Conservation (phyloP, 2,888 invertebrate genomes). For the Yponomeuta cagnagella region DNA sequence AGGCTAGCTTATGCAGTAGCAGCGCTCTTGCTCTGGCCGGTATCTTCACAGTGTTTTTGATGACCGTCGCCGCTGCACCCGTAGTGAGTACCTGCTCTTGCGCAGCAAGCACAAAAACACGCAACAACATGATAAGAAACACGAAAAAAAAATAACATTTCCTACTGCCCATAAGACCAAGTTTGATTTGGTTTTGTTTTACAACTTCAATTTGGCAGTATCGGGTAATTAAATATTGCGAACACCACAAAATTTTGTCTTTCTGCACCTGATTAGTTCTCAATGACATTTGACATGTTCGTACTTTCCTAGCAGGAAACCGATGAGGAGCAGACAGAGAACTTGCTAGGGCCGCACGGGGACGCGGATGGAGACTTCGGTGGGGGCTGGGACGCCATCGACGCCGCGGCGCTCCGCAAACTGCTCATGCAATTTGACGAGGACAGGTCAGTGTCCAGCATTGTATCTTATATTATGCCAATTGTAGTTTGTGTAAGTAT, state of each 20-base stretch:
- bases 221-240: too few relatives aligned
- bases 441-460: conserved; percentile 44
- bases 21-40: conserved; percentile 40
- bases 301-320: conserved; percentile 38
- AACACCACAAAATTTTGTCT: too few relatives aligned
- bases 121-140: background rate
- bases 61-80: conserved; percentile 46
- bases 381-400: conserved; percentile 54
- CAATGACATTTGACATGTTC: background rate
- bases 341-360: conserved; percentile 42
- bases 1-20: conserved; percentile 34
- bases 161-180: too few relatives aligned
- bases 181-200: too few relatives aligned
- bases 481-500: too few relatives aligned
- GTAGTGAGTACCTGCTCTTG: conserved; percentile 38
- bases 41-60: conserved; percentile 40
- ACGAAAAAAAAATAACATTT: background rate
- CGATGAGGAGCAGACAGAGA: conserved; percentile 58
- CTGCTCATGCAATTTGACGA: conserved; percentile 62
- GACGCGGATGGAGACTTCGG: conserved; percentile 40
- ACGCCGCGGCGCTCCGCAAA: conserved; percentile 60
- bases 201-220: too few relatives aligned
- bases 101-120: background rate
- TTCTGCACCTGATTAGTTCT: background rate
- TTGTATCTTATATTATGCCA: background rate